These are phyloP conservation scores for Saguinus imperator DNA, from an alignment of 2,113 vertebrate genomes.

Conservation along the genomic window DNA sequence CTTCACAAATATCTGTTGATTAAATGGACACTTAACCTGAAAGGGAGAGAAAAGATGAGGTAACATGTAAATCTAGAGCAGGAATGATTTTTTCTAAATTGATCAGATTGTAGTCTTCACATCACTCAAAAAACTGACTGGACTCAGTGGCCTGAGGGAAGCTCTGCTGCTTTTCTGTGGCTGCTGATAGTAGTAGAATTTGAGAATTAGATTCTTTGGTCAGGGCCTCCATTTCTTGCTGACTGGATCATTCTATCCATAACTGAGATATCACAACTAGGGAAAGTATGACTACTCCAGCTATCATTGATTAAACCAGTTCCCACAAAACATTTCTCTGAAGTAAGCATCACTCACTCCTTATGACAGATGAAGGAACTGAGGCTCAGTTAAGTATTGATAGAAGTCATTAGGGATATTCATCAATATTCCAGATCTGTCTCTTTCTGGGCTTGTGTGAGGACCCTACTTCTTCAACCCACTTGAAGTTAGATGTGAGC, in stretches of 20 bases:
- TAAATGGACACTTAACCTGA: not conserved
- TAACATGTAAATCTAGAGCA: not conserved
- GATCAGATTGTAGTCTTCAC: not conserved
- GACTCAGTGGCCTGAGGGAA: not conserved
- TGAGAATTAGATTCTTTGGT: not conserved
- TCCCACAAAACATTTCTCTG: not conserved
- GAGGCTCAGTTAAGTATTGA: not conserved
- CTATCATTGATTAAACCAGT: not conserved
- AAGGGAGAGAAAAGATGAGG: not conserved
- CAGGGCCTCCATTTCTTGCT: not conserved
- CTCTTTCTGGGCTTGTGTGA: not conserved
- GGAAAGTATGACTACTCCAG: not conserved
- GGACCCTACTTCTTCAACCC: not conserved
- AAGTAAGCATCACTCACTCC: not conserved
- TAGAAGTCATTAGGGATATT: not conserved
- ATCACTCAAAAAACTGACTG: not conserved
- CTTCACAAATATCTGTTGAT: constrained; percentile 4
- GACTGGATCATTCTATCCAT: not conserved
- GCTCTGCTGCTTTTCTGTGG: not conserved
- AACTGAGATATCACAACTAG: not conserved
- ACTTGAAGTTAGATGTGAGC: not conserved
- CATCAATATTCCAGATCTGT: not conserved
- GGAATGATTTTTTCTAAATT: not conserved
- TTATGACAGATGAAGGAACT: not conserved
- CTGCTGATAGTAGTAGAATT: not conserved